These are phyloP conservation scores for Ferrisia virgata DNA, from an alignment of 2,888 invertebrate genomes.

Conservation along the genomic window DNA sequence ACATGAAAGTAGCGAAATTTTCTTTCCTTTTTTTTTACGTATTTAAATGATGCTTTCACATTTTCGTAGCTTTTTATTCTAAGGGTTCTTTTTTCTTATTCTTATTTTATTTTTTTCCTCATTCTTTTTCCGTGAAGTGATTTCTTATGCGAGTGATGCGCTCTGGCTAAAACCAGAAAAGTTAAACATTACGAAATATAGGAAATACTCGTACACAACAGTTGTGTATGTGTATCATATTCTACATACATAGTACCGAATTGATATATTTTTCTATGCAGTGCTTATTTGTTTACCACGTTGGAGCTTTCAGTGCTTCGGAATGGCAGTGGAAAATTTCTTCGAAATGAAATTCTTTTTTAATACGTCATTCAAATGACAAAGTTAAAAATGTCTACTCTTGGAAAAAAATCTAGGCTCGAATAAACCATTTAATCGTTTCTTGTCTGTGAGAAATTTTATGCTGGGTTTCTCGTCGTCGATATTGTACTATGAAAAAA, in stretches of 20 bases:
- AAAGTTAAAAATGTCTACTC: neutral
- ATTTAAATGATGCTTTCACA: conserved; percentile 9
- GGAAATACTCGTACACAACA: too few relatives aligned
- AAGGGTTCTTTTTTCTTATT: neutral
- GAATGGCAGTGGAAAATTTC: neutral
- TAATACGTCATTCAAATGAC: neutral
- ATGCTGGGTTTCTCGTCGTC: neutral
- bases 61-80: neutral
- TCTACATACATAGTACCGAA: too few relatives aligned
- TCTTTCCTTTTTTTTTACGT: neutral
- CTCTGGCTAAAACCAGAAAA: neutral
- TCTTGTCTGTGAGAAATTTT: neutral
- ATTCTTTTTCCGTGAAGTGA: neutral
- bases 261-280: neutral
- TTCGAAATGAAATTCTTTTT: neutral
- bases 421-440: neutral
- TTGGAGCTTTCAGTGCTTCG: neutral
- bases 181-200: neutral
- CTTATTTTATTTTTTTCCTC: too few relatives aligned
- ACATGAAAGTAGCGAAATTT: neutral
- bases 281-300: neutral
- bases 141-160: neutral
- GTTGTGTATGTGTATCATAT: neutral
- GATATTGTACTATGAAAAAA: neutral
- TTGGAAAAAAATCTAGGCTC: neutral